Evolutionary conservation across 2,113 vertebrate genomes (phyloP).

Genomic region (Raja brachyura): DNA sequence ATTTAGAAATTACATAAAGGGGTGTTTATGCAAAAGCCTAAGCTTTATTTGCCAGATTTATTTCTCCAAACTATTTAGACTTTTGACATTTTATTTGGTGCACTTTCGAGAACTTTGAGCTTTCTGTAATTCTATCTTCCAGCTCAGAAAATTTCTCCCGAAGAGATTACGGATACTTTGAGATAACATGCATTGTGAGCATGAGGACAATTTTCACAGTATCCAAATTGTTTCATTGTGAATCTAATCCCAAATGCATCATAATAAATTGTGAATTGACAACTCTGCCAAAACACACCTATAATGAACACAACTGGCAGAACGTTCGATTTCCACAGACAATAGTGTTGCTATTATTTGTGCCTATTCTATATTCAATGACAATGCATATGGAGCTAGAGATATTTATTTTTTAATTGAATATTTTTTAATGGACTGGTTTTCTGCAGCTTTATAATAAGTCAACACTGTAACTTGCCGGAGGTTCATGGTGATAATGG

Average conservation of each 20-base stretch:
- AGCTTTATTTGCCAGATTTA: not conserved
- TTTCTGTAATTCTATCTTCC: not conserved
- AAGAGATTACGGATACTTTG: not conserved
- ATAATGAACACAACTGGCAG: not conserved
- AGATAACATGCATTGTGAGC: not conserved
- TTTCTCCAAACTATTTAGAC: too few relatives aligned
- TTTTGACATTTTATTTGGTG: not conserved
- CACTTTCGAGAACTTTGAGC: not conserved
- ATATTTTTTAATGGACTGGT: not conserved
- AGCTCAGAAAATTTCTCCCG: not conserved
- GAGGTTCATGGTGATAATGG: not conserved
- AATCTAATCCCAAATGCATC: not conserved
- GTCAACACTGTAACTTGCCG: not conserved
- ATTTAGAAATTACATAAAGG: not conserved
- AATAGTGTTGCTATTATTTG: not conserved
- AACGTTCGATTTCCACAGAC: not conserved
- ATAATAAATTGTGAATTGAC: not conserved
- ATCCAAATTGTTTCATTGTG: not conserved
- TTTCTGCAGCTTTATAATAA: not conserved
- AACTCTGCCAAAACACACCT: not conserved
- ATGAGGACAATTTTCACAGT: not conserved
- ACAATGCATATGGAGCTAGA: not conserved
- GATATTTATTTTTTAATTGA: not conserved
- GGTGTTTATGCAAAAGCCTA: not conserved
- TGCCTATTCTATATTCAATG: not conserved